Evolutionary conservation across 2,113 vertebrate species (phyloP), one percentile per base, ranked within the genome.

Genomic region (Nesoenas mayeri): DNA sequence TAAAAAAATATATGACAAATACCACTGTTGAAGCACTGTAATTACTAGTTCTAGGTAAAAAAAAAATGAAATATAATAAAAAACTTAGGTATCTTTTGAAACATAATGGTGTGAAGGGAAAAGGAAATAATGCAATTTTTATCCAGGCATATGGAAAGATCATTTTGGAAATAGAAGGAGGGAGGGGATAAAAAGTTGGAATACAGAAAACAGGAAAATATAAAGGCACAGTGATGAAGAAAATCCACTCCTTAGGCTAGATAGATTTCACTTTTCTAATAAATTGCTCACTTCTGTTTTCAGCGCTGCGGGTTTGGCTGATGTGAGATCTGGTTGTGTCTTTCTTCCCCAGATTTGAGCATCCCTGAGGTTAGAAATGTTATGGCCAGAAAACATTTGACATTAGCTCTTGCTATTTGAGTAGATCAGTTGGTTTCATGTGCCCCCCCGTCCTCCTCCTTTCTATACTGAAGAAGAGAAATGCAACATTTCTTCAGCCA

Each of bases 401-500:
- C 32, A 28, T 64, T 42, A 50, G n/a, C 70, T 69, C 15, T 60
- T 69, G 53, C 70, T 82, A 50, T 75, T 65, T 16, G 53, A 71
- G 31, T 53, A 58, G 32, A n/a, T 71, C 24, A 15, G 18, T 22
- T 66, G 26, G 22, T 82, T 77, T 78, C 42, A 69, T 19, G 14
- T 5, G 20, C 9, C 14, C 4, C 21, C 5, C 8, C 20, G 10
- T 4, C 2, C 8, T 12, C 16, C 10, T 4, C 12, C n/a, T 51
- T 50, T 44, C 56, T 48, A 47, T 28, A 75, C 13, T 38, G 51
- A 57, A 79, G 53, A 7, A 77, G 85, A 22, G 8, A 47, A 57
- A 61, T 29, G 9, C n/a, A 78, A 4, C 20, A 2, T 58, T 91
- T 95, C 51, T 70, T 53, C 11, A 73, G 36, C 28, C 9, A 12